These are phyloP conservation scores for Leptogaster cylindrica DNA, from an alignment of 2,888 invertebrate genomes.

Conservation along the genomic window DNA sequence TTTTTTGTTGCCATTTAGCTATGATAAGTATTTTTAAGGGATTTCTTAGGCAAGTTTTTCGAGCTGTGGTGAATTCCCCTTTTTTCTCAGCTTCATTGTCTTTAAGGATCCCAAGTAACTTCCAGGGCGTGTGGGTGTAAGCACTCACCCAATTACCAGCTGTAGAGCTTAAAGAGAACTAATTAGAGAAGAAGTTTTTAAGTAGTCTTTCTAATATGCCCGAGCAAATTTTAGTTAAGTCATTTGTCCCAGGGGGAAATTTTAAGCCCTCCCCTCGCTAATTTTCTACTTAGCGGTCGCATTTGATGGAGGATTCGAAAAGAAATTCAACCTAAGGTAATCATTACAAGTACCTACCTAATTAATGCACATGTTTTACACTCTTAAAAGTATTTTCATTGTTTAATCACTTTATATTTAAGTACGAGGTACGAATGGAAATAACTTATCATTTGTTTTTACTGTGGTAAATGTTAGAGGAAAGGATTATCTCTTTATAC, in stretches of 20 bases:
- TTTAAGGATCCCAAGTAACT: constrained; percentile 9
- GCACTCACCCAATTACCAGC: constrained; percentile 37
- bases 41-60: constrained; percentile 15
- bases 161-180: constrained; percentile 19
- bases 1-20: constrained; percentile 18
- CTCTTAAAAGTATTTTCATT: neutral
- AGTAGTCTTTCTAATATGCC: constrained; percentile 1
- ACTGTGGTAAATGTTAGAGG: too few relatives aligned
- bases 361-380: neutral
- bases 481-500: too few relatives aligned
- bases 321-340: constrained; percentile 12
- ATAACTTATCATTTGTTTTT: too few relatives aligned
- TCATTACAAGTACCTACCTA: neutral
- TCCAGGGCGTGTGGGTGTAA: constrained; percentile 15
- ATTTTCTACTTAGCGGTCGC: constrained; percentile 3
- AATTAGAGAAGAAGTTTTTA: constrained; percentile 23
- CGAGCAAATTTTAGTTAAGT: constrained; percentile 7
- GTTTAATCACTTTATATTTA: neutral
- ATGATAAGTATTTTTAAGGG: constrained; percentile 27
- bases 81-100: constrained; percentile 25
- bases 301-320: constrained; percentile 10
- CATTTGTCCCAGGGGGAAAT: constrained; percentile 16
- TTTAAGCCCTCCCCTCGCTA: constrained; percentile 23
- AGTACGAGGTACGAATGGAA: neutral
- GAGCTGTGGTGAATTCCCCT: constrained; percentile 21